Base-by-base conservation (phyloP, 2,888 invertebrate genomes). In the Tridacna crocea region DNA sequence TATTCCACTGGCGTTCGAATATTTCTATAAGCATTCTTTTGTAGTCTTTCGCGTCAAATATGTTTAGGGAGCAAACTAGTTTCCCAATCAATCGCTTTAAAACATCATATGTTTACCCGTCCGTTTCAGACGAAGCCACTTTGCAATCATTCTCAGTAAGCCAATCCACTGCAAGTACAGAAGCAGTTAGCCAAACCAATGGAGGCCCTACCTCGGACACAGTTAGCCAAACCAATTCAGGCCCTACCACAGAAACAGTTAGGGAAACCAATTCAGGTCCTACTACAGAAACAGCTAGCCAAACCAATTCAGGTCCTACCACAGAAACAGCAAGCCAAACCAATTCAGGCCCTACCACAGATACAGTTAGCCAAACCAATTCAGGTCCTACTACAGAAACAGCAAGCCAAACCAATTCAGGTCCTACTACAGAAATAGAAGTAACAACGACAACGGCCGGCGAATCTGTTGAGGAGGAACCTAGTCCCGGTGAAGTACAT, bases 401-500 rank as follows among this genome's bases (percentile, higher is more conserved):
- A 36, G 22, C 58, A 17, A 55, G 68, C 10, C 36, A 58, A 17
- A 79, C 79, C 19, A 66, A 72, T 6, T 60, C 73, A 22, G 27
- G 75, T n/a, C 11, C 76, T 13, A 58, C 79, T 11, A 73, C 72
- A 17, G 55, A 46, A 24, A 36, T 27, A 51, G 6, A 68, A 2
- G 15, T 75, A n/a, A 68, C 79, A 3, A 51, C 66, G 11, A 55
- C 66, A 15, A 19, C 68, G 17, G n/a, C 73, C 0, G 26, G 79
- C 13, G 66, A 72, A 0, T 66, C 75, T 6, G 61, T 48, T n/a
- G 13, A 66, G 26, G 1, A 60, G 27, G 61, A 46, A 13, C 72
- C 76, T 0, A 68, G 46, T 26, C 73, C 79, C 3, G 79, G 82
- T 12, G 82, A 82, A 11, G 73, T 82, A 3, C 48, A 46, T 24